phyloP scores from a whole-genome alignment of 2,113 vertebrate genomes.

The Nyctereutes procyonoides region DNA sequence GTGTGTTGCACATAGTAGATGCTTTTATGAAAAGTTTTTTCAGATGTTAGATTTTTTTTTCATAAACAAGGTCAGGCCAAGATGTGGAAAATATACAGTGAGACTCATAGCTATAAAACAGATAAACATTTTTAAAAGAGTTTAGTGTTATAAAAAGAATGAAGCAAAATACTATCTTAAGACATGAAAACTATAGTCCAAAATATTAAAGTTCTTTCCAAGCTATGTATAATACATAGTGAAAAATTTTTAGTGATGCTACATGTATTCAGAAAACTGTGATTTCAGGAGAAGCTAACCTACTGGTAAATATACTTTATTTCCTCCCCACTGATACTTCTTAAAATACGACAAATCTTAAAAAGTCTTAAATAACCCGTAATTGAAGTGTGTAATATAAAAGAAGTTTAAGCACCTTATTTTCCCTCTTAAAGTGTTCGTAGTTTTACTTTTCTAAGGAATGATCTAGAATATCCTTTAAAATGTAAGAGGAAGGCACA shows the following conservation, averaged over 20 bases:
- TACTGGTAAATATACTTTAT: slow-evolving; percentile 64
- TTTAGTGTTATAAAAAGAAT: slow-evolving; percentile 66
- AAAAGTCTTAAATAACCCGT: slow-evolving; percentile 28
- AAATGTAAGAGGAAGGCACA: slow-evolving; percentile 39
- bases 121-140: slow-evolving; percentile 73
- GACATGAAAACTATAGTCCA: slow-evolving; percentile 53
- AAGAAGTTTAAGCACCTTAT: slow-evolving; percentile 38
- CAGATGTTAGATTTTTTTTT: slow-evolving; percentile 70
- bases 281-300: slow-evolving; percentile 56
- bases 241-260: not conserved
- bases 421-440: slow-evolving; percentile 41
- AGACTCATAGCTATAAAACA: slow-evolving; percentile 60
- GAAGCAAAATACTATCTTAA: slow-evolving; percentile 72
- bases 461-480: slow-evolving; percentile 48
- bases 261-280: slow-evolving; percentile 70
- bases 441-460: slow-evolving; percentile 54
- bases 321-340: slow-evolving; percentile 76
- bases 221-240: slow-evolving; percentile 15
- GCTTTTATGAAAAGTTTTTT: not conserved
- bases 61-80: slow-evolving; percentile 73
- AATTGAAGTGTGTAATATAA: slow-evolving; percentile 63
- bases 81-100: slow-evolving; percentile 44
- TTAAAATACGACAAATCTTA: slow-evolving; percentile 81
- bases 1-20: not conserved
- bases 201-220: slow-evolving; percentile 74